Evolutionary conservation across 2,888 invertebrate genomes (phyloP).

Genomic region (Scaptomyza flava): DNA sequence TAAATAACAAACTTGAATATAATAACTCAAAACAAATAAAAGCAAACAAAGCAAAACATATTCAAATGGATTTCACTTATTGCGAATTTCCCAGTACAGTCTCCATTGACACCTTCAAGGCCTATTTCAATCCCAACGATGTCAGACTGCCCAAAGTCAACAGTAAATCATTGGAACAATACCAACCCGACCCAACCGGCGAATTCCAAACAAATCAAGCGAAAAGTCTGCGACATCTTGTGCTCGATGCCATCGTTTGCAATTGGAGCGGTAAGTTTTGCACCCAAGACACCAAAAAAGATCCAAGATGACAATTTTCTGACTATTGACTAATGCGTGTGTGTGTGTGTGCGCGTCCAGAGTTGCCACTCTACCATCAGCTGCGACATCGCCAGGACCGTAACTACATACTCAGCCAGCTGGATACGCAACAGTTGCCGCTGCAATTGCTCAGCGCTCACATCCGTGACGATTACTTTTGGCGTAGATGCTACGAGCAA

Average conservation of each 20-base stretch:
- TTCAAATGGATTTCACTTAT: slow-evolving; percentile 77
- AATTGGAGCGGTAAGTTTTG: slow-evolving; percentile 82
- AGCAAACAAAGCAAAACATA: not conserved
- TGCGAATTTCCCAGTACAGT: slow-evolving; percentile 82
- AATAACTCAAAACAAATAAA: slow-evolving; percentile 8
- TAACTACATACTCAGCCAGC: slow-evolving; percentile 82
- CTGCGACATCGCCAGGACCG: slow-evolving; percentile 80
- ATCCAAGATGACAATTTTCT: slow-evolving; percentile 17
- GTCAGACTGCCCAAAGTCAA: slow-evolving; percentile 67
- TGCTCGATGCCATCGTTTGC: slow-evolving; percentile 81
- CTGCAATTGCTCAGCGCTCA: slow-evolving; percentile 80
- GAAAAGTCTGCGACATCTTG: slow-evolving; percentile 81
- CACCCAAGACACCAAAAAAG: not conserved
- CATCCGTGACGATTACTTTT: slow-evolving; percentile 83
- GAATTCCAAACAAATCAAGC: slow-evolving; percentile 72
- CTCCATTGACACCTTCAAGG: slow-evolving; percentile 82
- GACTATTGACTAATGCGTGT: slow-evolving; percentile 1
- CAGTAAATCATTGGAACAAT: slow-evolving; percentile 61
- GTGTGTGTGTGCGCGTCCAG: slow-evolving; percentile 52
- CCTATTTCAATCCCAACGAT: slow-evolving; percentile 76
- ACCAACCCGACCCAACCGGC: slow-evolving; percentile 37
- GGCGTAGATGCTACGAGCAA: slow-evolving; percentile 81
- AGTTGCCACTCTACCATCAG: slow-evolving; percentile 79
- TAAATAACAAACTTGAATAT: not conserved
- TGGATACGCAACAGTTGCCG: slow-evolving; percentile 81